Evolutionary conservation across 2,888 invertebrate genomes (phyloP).

Genomic region (Yponomeuta plumbellus): DNA sequence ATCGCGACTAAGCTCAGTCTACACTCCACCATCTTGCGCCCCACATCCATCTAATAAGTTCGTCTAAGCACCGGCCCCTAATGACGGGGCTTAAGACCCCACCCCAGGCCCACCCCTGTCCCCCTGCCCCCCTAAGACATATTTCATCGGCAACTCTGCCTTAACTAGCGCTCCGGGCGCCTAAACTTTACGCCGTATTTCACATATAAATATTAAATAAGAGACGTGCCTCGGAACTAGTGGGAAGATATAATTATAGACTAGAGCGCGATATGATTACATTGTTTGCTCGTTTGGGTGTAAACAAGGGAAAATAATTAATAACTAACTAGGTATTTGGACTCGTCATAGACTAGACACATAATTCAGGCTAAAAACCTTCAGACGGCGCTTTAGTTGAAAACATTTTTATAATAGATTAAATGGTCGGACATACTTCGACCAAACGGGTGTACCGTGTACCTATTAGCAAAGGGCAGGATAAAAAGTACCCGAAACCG

Average conservation of each 20-base stretch:
- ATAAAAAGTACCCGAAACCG: too few relatives aligned
- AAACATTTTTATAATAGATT: too few relatives aligned
- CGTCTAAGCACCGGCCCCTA: conserved; percentile 44
- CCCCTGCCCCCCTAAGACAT: conserved; percentile 59
- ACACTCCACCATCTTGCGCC: neutral
- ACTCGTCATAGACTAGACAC: too few relatives aligned
- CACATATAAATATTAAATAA: conserved; percentile 62
- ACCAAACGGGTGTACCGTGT: too few relatives aligned
- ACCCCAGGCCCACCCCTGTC: conserved; percentile 27
- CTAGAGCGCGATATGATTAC: neutral
- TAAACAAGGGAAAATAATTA: neutral
- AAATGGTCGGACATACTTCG: too few relatives aligned
- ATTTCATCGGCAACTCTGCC: conserved; percentile 71
- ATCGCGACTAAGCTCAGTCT: neutral
- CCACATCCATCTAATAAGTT: conserved; percentile 47
- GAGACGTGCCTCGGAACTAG: conserved; percentile 41
- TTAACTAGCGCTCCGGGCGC: conserved; percentile 53
- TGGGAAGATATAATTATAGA: conserved; percentile 9
- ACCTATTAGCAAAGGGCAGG: too few relatives aligned
- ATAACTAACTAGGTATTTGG: neutral
- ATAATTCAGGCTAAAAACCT: too few relatives aligned
- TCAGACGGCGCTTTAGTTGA: too few relatives aligned
- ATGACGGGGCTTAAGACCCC: conserved; percentile 59
- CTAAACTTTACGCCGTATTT: conserved; percentile 65
- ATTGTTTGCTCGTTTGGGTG: neutral